Conservation (phyloP, 1,140 invertebrate species). For the Scaptomyza graminum region DNA sequence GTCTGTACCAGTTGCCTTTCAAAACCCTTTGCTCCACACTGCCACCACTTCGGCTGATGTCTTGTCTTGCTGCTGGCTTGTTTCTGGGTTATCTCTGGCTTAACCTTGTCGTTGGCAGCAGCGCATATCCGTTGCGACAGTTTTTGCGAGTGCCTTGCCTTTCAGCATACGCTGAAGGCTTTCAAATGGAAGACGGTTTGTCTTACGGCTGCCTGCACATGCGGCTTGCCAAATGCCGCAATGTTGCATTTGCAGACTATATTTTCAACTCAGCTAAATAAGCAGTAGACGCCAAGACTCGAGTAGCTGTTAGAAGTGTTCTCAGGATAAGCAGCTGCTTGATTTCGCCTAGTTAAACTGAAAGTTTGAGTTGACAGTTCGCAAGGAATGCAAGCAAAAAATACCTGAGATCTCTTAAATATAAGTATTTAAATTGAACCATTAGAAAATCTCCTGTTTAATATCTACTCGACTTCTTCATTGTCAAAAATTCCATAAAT, state of each 20-base stretch:
- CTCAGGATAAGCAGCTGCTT: neutral
- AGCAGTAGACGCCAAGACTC: constrained; percentile 4
- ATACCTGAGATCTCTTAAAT: too few relatives aligned
- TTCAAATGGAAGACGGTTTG: constrained; percentile 72
- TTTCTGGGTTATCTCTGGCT: constrained; percentile 19
- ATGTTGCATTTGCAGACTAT: constrained; percentile 56
- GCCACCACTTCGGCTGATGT: neutral
- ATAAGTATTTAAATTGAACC: too few relatives aligned
- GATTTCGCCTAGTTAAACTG: neutral
- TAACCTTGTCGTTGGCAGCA: constrained; percentile 69
- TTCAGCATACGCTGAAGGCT: constrained; percentile 53
- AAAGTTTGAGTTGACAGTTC: neutral
- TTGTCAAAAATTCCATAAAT: too few relatives aligned
- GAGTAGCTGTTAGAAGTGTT: constrained; percentile 2
- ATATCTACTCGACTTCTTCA: too few relatives aligned
- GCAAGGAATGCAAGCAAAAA: neutral
- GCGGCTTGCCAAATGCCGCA: constrained; percentile 43
- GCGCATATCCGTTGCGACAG: constrained; percentile 36
- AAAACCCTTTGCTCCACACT: neutral
- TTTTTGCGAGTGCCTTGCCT: constrained; percentile 20
- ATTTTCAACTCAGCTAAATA: constrained; percentile 11
- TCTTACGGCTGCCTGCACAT: constrained; percentile 68
- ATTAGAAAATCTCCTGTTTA: too few relatives aligned
- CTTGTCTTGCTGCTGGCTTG: neutral
- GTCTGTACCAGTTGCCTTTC: constrained; percentile 35